Conservation (phyloP, 2,113 vertebrate genomes). For the Chaetorhynchus papuensis region DNA sequence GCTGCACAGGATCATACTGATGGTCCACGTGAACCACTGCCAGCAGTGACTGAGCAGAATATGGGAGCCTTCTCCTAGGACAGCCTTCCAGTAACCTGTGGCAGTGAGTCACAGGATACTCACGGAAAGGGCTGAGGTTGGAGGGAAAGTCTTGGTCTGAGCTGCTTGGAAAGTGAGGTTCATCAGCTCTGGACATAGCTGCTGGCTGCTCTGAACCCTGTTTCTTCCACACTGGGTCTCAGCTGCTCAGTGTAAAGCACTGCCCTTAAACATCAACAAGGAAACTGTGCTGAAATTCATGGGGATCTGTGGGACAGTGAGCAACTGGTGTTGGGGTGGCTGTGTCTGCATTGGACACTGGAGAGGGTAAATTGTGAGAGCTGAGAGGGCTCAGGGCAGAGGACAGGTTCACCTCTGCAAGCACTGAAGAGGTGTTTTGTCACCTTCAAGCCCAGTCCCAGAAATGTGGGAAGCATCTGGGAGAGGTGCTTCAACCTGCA, state of each 20-base stretch:
- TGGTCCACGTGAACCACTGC: neutral
- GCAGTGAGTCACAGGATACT: neutral
- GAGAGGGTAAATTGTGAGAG: neutral
- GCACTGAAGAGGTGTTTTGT: neutral
- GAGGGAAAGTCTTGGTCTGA: neutral
- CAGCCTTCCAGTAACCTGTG: neutral
- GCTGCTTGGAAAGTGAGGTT: neutral
- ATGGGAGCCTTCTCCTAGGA: neutral
- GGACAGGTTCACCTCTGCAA: neutral
- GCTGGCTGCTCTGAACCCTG: neutral
- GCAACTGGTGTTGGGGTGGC: rapidly evolving
- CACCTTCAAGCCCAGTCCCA: neutral
- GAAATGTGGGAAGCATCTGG: neutral
- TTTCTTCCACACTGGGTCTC: neutral
- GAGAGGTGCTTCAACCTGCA: neutral
- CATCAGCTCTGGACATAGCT: neutral
- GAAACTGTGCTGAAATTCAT: neutral
- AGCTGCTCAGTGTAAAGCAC: neutral
- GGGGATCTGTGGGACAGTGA: rapidly evolving
- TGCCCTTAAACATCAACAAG: neutral
- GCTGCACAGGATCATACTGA: neutral
- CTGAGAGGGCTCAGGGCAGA: neutral
- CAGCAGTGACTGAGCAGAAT: neutral
- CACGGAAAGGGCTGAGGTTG: neutral
- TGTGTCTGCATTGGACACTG: neutral